Evolutionary conservation across 2,888 invertebrate genomes (phyloP).

Genomic region (Platycheirus rosarum): DNA sequence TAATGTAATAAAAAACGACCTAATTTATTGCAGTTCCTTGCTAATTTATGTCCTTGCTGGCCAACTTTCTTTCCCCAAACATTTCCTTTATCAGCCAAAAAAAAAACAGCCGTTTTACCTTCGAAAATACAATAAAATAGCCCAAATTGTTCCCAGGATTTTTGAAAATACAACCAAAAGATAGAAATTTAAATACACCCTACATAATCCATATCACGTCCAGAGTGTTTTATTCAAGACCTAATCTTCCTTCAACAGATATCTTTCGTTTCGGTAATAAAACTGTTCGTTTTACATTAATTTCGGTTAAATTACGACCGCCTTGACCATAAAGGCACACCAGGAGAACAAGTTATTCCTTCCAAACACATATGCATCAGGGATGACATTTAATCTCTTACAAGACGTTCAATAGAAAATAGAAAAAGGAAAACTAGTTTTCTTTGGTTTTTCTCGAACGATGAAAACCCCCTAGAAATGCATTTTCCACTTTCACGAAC

Average conservation of each 20-base stretch:
- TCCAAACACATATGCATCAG: conserved; percentile 45
- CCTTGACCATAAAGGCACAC: conserved; percentile 40
- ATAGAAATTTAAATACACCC: conserved; percentile 64
- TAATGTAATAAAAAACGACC: not conserved
- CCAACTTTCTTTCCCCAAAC: conserved; percentile 49
- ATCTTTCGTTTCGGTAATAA: conserved; percentile 61
- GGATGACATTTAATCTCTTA: conserved; percentile 69
- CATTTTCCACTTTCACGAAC: conserved; percentile 46
- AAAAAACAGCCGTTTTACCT: conserved; percentile 24
- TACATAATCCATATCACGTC: conserved; percentile 54
- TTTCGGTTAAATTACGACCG: conserved; percentile 66
- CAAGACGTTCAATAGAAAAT: conserved; percentile 11
- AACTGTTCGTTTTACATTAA: conserved; percentile 62
- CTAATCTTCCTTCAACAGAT: conserved; percentile 5
- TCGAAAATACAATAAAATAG: conserved; percentile 60
- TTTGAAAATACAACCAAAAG: conserved; percentile 51
- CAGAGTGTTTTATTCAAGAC: conserved; percentile 21
- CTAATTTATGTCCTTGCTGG: conserved; percentile 54
- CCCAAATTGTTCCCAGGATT: conserved; percentile 64
- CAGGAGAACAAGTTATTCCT: conserved; percentile 45
- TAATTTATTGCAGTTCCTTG: conserved; percentile 25
- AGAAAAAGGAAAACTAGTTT: conserved; percentile 52
- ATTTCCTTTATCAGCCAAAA: conserved; percentile 45
- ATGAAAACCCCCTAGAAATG: conserved; percentile 29
- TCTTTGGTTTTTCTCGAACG: not conserved